phyloP scores from a whole-genome alignment of 2,888 invertebrate species.

The Ornithoptera alexandrae region DNA sequence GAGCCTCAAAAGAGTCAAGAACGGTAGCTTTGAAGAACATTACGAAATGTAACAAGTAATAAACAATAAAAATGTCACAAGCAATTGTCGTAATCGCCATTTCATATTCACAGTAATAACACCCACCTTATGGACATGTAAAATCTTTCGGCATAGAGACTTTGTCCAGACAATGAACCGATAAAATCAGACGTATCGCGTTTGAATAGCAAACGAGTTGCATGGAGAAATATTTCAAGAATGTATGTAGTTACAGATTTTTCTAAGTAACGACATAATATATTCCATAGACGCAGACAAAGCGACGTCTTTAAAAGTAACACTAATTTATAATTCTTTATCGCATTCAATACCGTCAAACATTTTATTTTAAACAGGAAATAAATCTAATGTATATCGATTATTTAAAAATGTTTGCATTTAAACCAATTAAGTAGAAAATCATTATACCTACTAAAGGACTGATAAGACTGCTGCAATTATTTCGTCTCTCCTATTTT shows the following conservation, averaged over 20 bases:
- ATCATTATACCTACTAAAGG: no score
- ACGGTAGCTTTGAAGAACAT: not conserved
- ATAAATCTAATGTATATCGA: no score
- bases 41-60: not conserved
- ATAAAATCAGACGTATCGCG: slow-evolving; percentile 18
- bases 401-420: no score
- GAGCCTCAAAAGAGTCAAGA: not conserved
- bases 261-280: slow-evolving; percentile 22
- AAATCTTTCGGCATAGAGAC: slow-evolving; percentile 1
- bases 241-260: slow-evolving; percentile 26
- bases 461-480: no score
- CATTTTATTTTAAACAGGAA: no score
- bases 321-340: slow-evolving; percentile 4
- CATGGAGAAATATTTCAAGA: slow-evolving; percentile 18
- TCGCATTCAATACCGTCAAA: not conserved
- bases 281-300: slow-evolving; percentile 25
- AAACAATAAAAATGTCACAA: not conserved
- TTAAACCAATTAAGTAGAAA: no score
- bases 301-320: slow-evolving; percentile 13
- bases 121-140: slow-evolving; percentile 12
- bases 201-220: slow-evolving; percentile 18
- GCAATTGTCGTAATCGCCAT: slow-evolving; percentile 8
- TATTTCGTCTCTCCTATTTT: no score
- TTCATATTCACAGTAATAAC: slow-evolving; percentile 14
- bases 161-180: slow-evolving; percentile 18